phyloP scores from a whole-genome alignment of 2,113 vertebrate species.

The Menidia beryllina region DNA sequence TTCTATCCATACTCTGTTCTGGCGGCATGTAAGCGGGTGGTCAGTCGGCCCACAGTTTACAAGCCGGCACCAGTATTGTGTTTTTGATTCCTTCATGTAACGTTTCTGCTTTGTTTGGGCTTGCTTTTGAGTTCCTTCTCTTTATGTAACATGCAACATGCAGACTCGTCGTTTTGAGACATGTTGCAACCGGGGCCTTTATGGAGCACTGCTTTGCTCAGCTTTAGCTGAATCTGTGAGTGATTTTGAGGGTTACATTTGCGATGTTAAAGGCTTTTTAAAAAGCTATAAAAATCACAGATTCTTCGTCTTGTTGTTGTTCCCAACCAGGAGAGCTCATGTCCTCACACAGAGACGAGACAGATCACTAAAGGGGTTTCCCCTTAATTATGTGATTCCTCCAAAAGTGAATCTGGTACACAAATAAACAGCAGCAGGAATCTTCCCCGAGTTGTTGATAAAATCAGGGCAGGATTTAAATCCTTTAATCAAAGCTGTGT shows the following conservation, averaged over 20 bases:
- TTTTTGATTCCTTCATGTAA: conserved; percentile 16
- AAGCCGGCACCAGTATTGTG: conserved; percentile 16
- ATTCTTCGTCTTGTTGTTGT: no score
- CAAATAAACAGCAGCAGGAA: not conserved
- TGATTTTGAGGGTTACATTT: not conserved
- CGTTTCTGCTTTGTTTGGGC: conserved; percentile 6
- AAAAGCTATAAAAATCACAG: no score
- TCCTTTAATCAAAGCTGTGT: not conserved
- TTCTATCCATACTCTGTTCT: no score
- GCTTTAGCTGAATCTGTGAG: not conserved
- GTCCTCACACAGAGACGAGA: no score
- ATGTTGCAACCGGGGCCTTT: not conserved
- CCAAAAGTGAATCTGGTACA: not conserved
- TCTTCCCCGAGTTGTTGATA: not conserved
- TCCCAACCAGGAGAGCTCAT: no score
- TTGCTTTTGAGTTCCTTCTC: conserved; percentile 7
- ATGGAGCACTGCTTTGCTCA: not conserved
- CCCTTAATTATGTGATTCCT: not conserved
- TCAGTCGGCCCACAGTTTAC: not conserved
- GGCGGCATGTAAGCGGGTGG: no score
- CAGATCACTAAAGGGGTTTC: no score
- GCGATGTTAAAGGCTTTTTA: no score
- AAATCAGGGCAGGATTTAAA: not conserved
- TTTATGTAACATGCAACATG: conserved; percentile 8
- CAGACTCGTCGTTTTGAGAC: conserved; percentile 9